Base-by-base conservation (phyloP, 35 echinoderm and acorn worm species). In the Amphiura filiformis region DNA sequence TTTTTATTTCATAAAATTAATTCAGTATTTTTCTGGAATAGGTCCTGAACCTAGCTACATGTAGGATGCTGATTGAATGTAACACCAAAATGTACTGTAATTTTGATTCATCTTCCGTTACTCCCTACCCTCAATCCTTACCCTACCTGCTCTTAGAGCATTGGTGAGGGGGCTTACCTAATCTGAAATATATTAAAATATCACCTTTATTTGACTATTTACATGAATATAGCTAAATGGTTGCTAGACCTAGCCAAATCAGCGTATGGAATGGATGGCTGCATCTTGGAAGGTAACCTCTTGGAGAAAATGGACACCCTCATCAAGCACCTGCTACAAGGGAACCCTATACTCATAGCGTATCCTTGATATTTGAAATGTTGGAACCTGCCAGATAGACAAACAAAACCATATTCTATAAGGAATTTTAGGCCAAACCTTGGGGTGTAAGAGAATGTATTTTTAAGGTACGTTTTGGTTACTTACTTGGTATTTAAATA, bases 301-400 rank as follows among this genome's bases (percentile, higher is more conserved):
- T 18, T 42, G 78, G 9, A 31, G 12, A 65, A 86, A n/a, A 80
- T 7, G 0, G 13, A 81, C 39, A 77, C 65, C 23, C 65, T 92
- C 18, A 75, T 82, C 30, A 31, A 12, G 0, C 93, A 95, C 75
- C 40, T 95, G 57, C 37, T 56, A 5, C 76, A 70, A 31, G 82
- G 93, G 22, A 85, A 80, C 13, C 93, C 93, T 70, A 78, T 88
- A 17, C 75, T 95, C 3, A 61, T 95, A 37, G 84, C 93, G 93
- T 95, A 95, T 95, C 93, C 89, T 95, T 90, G 76, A 20, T 39
- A 70, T n/a, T 57, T 32, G 22, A 39, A 23, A 0, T 26, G 26
- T 34, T 39, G 28, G 17, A 28, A 39, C 17, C 39, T 82, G 22
- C 37, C 14, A 11, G 0, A 0, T 65, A 34, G 64, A 13, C 0